phyloP scores from a whole-genome alignment of 2,797 vertebrate genomes.

The Apogon talboti region DNA sequence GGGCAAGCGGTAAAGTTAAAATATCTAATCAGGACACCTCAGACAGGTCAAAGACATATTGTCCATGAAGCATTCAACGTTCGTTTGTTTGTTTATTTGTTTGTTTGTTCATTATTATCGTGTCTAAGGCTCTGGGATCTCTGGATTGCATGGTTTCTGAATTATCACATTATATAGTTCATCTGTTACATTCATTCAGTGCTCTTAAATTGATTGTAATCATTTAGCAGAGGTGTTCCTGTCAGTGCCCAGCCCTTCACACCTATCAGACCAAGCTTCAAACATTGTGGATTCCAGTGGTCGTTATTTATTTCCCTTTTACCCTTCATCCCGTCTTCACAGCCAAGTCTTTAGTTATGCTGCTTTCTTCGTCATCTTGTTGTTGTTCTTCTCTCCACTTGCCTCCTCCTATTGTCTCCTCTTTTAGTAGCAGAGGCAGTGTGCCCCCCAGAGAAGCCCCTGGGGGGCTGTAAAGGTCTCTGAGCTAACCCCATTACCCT shows the following conservation, averaged over 20 bases:
- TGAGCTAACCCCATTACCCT: conserved; percentile 61
- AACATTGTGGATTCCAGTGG: background rate
- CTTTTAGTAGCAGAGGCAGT: conserved; percentile 19
- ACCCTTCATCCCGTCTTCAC: conserved; percentile 18
- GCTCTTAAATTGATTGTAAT: background rate
- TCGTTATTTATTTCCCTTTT: background rate
- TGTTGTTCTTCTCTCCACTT: conserved; percentile 30
- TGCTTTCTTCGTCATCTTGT: background rate
- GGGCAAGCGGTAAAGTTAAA: too few species aligned
- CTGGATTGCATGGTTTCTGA: too few species aligned
- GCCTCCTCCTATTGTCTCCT: conserved; percentile 7
- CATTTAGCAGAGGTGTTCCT: background rate
- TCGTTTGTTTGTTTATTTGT: too few species aligned
- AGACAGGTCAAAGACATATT: too few species aligned
- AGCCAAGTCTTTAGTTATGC: conserved; percentile 14
- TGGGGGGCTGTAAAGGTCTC: conserved; percentile 51
- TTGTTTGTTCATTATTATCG: too few species aligned
- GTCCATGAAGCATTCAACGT: too few species aligned
- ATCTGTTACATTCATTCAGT: too few species aligned
- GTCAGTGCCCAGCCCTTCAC: background rate
- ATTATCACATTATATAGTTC: too few species aligned
- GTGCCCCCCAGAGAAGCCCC: conserved; percentile 49
- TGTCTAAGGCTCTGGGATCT: too few species aligned
- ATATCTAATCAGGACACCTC: too few species aligned
- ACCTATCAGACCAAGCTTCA: background rate